Conservation (phyloP, 2,888 invertebrate genomes). For the Petrolisthes manimaculis region DNA sequence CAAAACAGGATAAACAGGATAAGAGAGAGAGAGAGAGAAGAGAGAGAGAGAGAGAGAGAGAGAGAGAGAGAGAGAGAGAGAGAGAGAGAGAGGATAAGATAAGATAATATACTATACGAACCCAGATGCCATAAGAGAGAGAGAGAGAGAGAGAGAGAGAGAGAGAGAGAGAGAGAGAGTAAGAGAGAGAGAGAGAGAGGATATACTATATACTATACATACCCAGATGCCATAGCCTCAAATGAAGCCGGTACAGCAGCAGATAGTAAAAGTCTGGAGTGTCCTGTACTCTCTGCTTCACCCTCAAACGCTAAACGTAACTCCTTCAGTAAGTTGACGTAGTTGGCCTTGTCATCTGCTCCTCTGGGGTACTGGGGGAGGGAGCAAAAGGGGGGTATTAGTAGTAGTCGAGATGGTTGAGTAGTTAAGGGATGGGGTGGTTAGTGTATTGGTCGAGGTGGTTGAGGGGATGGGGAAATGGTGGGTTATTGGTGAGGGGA, state of each 20-base stretch:
- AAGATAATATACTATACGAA: too few relatives aligned
- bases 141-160: background rate
- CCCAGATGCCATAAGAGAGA: too few relatives aligned
- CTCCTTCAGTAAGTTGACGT: conserved; percentile 86
- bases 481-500: background rate
- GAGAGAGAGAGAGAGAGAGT: conserved; percentile 17
- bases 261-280: conserved; percentile 82
- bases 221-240: conserved; percentile 91
- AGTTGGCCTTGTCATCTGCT: conserved; percentile 86
- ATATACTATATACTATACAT: background rate
- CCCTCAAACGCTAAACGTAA: conserved; percentile 92
- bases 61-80: too few relatives aligned
- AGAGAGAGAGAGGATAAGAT: too few relatives aligned
- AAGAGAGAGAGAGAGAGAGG: conserved; percentile 19
- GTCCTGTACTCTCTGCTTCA: conserved; percentile 88
- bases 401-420: background rate
- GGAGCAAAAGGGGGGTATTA: background rate
- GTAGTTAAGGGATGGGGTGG: background rate
- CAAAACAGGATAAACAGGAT: too few relatives aligned
- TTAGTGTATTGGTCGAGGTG: background rate
- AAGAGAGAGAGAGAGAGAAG: conserved; percentile 23
- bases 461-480: background rate
- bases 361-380: conserved; percentile 74
- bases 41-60: conserved; percentile 13
- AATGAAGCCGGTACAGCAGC: conserved; percentile 94